These are phyloP conservation scores for Oryzias celebensis DNA, from an alignment of 2,113 vertebrate species.

Conservation along the genomic window DNA sequence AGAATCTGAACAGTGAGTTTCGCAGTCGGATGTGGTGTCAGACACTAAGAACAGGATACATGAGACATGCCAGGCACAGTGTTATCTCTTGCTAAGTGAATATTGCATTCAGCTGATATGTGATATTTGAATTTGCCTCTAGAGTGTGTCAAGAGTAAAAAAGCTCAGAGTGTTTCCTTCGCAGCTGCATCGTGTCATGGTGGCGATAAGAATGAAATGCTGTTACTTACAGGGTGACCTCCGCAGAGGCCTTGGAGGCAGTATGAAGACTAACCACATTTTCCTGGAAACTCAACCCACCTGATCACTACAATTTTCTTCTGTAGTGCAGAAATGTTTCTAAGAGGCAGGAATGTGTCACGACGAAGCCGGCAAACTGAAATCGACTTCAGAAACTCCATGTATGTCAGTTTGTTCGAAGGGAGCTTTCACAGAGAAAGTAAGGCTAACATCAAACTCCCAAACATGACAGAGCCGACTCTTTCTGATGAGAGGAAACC, in stretches of 20 bases:
- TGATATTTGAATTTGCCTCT: slow-evolving; percentile 75
- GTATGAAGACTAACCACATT: slow-evolving; percentile 45
- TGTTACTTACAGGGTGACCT: slow-evolving; percentile 65
- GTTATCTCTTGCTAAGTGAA: slow-evolving; percentile 72
- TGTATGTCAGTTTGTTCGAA: slow-evolving; percentile 65
- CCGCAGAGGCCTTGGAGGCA: slow-evolving; percentile 28
- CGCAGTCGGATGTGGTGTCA: slow-evolving; percentile 51
- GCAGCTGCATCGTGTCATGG: slow-evolving; percentile 46
- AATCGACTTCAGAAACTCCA: slow-evolving; percentile 54
- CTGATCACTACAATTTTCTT: slow-evolving; percentile 45
- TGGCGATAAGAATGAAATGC: slow-evolving; percentile 62
- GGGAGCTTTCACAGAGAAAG: slow-evolving; percentile 60
- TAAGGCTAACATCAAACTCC: slow-evolving; percentile 69
- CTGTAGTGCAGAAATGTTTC: slow-evolving; percentile 26
- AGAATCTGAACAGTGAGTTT: slow-evolving; percentile 54
- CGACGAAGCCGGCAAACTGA: slow-evolving; percentile 42
- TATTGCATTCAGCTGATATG: slow-evolving; percentile 73
- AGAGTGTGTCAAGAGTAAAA: slow-evolving; percentile 49
- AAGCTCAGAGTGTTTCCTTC: slow-evolving; percentile 45
- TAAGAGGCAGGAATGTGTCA: slow-evolving; percentile 17
- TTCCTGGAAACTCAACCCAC: slow-evolving; percentile 38
- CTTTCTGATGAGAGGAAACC: slow-evolving; percentile 73
- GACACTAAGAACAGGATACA: slow-evolving; percentile 55
- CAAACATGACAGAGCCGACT: slow-evolving; percentile 76
- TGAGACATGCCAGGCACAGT: slow-evolving; percentile 54